Evolutionary conservation across 2,113 vertebrate species (phyloP), one percentile per base, ranked within the genome.

Genomic region (Plecotus auritus): DNA sequence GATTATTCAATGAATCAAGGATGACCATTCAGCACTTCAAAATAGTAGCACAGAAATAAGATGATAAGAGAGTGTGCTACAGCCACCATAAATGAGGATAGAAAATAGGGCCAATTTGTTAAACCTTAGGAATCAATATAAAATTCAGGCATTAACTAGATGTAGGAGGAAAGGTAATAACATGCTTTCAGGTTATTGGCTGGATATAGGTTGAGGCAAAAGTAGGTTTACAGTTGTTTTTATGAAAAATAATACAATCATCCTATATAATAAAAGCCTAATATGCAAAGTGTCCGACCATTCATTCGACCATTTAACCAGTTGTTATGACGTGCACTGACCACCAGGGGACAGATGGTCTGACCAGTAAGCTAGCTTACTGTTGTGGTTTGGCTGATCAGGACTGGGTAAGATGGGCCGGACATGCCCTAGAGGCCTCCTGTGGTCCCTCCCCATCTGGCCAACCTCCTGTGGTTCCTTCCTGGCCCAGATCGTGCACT

Each of bases 71-170:
- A 32, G 9, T 32, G 1, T 64, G 17, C 7, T n/a, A 26, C 20
- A 66, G 22, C 0, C 20, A 11, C 9, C 10, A 37, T 18, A 23
- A 64, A 47, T 4, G 9, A 16, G 2, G 5, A 12, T 28, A 54
- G 32, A 78, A 28, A 40, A 3, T 45, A n/a, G 14, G 11, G 11
- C 2, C 5, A 40, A 54, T 76, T 45, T 70, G 5, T n/a, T 74
- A 49, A 85, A 76, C 4, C 4, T 83, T 18, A n/a, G 28, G 30
- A 70, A 45, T 2, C 1, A 35, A 45, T 13, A 4, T 11, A 42
- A 70, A 81, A 81, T 54, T 26, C 35, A 80, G n/a, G 56, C 14
- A 47, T 72, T 47, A 20, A 66, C 45, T 69, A 4, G 1, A 17
- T 26, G 30, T 11, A 93, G 26, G 5, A 0, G 1, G 8, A 32